phyloP scores from a whole-genome alignment of 2,797 vertebrate species.

The Sebastes steindachneri region DNA sequence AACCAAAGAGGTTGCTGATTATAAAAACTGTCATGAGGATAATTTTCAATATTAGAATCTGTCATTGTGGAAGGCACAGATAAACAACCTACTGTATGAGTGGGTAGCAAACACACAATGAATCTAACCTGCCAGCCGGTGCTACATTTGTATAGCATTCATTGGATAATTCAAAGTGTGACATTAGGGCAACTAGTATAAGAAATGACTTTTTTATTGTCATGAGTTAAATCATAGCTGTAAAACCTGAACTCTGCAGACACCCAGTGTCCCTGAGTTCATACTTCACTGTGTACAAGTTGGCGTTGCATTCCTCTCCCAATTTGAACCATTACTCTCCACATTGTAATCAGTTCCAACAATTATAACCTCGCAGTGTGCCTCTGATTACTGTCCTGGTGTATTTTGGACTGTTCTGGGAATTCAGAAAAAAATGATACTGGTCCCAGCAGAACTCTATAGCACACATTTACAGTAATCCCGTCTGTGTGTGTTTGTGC shows the following conservation, averaged over 20 bases:
- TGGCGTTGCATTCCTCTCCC: slow-evolving; percentile 52
- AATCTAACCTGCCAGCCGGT: not conserved
- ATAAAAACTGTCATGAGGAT: not conserved
- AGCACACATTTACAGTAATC: slow-evolving; percentile 78
- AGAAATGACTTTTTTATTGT: not conserved
- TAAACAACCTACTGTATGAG: not conserved
- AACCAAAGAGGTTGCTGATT: not conserved
- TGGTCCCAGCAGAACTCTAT: slow-evolving; percentile 78
- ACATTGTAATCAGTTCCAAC: slow-evolving; percentile 91
- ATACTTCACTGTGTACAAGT: slow-evolving; percentile 48
- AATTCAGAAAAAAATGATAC: slow-evolving; percentile 68
- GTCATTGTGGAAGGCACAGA: not conserved
- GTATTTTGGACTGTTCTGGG: slow-evolving; percentile 81
- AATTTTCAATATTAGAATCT: not conserved
- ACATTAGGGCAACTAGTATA: not conserved
- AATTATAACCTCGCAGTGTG: slow-evolving; percentile 86
- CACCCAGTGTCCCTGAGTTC: slow-evolving; percentile 47
- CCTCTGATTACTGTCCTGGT: slow-evolving; percentile 83
- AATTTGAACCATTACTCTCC: slow-evolving; percentile 71
- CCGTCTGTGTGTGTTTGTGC: slow-evolving; percentile 74
- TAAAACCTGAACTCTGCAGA: slow-evolving; percentile 17
- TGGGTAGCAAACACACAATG: not conserved
- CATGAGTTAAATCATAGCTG: not conserved
- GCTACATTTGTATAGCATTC: not conserved
- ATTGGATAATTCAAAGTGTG: not conserved